Evolutionary conservation across 2,888 invertebrate genomes (phyloP).

Genomic region (Pachycephus smyrnensis): DNA sequence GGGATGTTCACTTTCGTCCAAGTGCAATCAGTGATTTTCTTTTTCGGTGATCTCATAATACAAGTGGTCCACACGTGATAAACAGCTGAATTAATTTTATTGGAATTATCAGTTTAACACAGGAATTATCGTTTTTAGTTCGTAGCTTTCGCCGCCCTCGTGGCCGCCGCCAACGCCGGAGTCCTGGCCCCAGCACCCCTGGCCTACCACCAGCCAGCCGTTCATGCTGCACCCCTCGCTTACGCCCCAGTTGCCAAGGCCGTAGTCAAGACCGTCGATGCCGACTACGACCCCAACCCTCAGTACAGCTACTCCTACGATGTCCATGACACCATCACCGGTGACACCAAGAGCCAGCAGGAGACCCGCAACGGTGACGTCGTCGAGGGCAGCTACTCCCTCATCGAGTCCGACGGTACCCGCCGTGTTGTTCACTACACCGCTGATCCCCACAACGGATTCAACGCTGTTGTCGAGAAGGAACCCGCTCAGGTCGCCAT

Average conservation of each 20-base stretch:
- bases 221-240: not conserved
- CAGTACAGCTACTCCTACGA: conserved; percentile 77
- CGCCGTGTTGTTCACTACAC: conserved; percentile 74
- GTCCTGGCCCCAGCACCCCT: conserved; percentile 59
- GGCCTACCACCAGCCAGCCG: conserved; percentile 58
- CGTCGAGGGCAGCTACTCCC: conserved; percentile 42
- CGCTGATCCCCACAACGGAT: conserved; percentile 63
- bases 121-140: conserved; percentile 55
- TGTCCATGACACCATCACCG: conserved; percentile 45
- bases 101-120: too few relatives aligned
- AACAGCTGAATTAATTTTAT: too few relatives aligned
- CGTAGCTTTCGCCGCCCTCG: conserved; percentile 63
- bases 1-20: too few relatives aligned
- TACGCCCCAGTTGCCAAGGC: not conserved
- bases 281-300: conserved; percentile 66
- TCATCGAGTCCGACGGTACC: conserved; percentile 42
- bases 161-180: conserved; percentile 69
- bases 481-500: conserved; percentile 69
- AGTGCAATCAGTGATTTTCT: too few relatives aligned
- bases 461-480: conserved; percentile 59
- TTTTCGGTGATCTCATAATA: too few relatives aligned
- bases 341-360: conserved; percentile 47
- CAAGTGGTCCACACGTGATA: too few relatives aligned
- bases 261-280: conserved; percentile 1
- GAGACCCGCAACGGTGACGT: conserved; percentile 47